phyloP scores from a whole-genome alignment of 2,888 invertebrate genomes.

The Athalia circularis region DNA sequence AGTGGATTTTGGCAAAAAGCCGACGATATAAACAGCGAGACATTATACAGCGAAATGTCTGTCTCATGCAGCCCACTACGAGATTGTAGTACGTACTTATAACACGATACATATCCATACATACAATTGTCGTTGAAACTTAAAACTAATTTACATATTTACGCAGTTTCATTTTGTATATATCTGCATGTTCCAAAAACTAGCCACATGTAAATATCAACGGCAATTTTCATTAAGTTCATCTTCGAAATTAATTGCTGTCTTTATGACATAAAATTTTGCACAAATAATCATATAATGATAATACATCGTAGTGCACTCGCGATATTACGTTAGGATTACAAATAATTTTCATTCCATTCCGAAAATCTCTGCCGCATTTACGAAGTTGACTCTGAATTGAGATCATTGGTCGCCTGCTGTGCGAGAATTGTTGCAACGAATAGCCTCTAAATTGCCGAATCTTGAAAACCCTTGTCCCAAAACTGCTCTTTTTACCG shows the following conservation, averaged over 20 bases:
- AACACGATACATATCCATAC: too few relatives aligned
- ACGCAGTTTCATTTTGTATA: too few relatives aligned
- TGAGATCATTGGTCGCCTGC: constrained; percentile 19
- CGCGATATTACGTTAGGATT: too few relatives aligned
- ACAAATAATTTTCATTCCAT: background rate
- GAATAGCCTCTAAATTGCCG: background rate
- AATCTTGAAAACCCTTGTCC: background rate
- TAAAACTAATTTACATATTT: background rate
- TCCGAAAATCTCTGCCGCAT: background rate
- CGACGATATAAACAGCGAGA: constrained; percentile 41
- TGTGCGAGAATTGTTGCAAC: background rate
- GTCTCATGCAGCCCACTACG: constrained; percentile 5
- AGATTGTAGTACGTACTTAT: constrained; percentile 4
- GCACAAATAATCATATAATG: too few relatives aligned
- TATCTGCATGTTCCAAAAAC: too few relatives aligned
- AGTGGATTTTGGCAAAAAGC: constrained; percentile 37
- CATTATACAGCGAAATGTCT: constrained; percentile 28
- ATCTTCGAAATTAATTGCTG: too few relatives aligned
- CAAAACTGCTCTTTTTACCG: background rate
- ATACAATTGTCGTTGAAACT: constrained; percentile 15
- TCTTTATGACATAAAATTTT: too few relatives aligned
- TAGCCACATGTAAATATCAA: too few relatives aligned
- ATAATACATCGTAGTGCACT: too few relatives aligned
- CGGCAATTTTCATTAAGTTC: too few relatives aligned
- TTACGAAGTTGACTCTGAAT: background rate